Base-by-base conservation (phyloP, 2,888 invertebrate species). In the Trissolcus brochymenae region DNA sequence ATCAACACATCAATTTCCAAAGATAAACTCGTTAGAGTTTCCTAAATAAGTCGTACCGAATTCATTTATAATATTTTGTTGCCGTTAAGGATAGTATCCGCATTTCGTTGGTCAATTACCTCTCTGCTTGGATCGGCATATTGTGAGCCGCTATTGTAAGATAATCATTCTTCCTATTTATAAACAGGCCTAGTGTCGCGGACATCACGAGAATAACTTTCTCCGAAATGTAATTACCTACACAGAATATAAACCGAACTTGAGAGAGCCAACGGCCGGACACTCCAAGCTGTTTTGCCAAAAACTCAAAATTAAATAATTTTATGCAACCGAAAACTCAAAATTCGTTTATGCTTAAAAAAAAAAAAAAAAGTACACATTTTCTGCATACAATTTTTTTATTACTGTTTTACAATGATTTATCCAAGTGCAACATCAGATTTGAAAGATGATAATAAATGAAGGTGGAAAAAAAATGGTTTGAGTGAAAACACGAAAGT, bases 81-180 rank as follows among this genome's bases (percentile, higher is more conserved):
- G 43, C 17, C 51, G 9, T 40, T 29, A 50, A 25, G 17, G 66
- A 61, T 29, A 41, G 49, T 51, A 51, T 51, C 11, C 17, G 17
- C 11, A 64, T 55, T 41, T 9, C 17, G 29, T 16, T 43, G 76
- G 60, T 66, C 70, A 71, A 71, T 76, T 71, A 56, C 56, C 46
- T 64, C 53, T 14, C 2, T 35, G 60, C 19, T 19, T 21, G 19
- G 53, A 51, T 59, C 54, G 51, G 59, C 46, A 55, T 64, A 57
- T 56, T 67, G 54, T 59, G 29, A 53, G 59, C 6, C 19, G 46
- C 68, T 67, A 55, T 65, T 56, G 68, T 16, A 67, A 51, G 64
- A 77, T 73, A 77, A 77, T 78, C 70, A 78, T 71, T 72, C 64
- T 59, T 54, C 19, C 74, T 78, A 74, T 74, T 65, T 70, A 65